Conservation (phyloP, 2,888 invertebrate species). For the Tryphoninae sp. region DNA sequence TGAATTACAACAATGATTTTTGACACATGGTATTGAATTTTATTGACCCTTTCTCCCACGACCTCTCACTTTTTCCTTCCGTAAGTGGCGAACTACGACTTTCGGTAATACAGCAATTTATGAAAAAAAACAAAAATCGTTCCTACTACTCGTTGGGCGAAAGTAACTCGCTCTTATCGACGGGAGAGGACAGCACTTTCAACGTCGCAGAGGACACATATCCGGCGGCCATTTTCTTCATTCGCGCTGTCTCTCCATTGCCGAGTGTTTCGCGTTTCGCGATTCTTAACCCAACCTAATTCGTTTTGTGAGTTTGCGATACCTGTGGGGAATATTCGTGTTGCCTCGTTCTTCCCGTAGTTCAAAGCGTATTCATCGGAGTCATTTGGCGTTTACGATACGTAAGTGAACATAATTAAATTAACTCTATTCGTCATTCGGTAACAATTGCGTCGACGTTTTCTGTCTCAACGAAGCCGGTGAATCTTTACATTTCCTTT, state of each 20-base stretch:
- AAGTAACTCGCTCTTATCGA: not conserved
- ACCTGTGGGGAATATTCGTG: not conserved
- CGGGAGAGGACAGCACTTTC: not conserved
- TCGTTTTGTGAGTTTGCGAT: not conserved
- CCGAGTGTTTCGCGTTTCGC: not conserved
- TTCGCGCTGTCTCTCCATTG: not conserved
- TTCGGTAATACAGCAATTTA: too few species aligned
- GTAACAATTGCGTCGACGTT: not conserved
- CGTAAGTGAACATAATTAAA: not conserved
- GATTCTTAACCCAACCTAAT: not conserved
- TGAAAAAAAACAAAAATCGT: too few species aligned
- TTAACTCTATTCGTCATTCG: not conserved
- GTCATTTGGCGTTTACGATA: not conserved
- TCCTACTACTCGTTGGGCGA: not conserved
- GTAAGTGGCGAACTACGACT: too few species aligned
- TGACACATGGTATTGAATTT: not conserved
- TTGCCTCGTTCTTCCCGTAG: not conserved
- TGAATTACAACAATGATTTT: slow-evolving; percentile 19
- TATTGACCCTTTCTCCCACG: not conserved
- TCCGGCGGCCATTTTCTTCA: not conserved
- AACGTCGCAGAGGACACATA: not conserved
- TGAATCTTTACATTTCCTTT: not conserved
- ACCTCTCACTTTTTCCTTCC: not conserved
- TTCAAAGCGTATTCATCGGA: not conserved
- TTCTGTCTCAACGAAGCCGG: not conserved